Percentiles rank a stretch among this genome's conserved stretches.
phyloP scores from a whole-genome alignment of 2,797 vertebrate species.

The Pangasius sanitwongsei region DNA sequence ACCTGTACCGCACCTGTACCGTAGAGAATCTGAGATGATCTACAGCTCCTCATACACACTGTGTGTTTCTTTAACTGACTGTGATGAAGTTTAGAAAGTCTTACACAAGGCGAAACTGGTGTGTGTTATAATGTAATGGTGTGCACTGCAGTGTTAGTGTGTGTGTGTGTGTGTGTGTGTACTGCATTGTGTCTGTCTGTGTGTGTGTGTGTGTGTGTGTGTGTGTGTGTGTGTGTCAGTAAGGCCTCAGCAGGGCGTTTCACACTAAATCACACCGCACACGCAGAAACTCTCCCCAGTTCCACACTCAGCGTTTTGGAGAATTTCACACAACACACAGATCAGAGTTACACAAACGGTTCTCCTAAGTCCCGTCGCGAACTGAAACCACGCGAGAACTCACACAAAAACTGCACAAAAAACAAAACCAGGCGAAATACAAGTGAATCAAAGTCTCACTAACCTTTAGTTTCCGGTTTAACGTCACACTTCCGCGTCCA shows the following conservation, averaged over 20 bases:
- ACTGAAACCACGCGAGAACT: background rate
- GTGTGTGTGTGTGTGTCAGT: background rate
- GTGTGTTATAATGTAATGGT: no score
- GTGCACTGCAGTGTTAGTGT: no score
- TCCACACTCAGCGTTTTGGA: background rate
- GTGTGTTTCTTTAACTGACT: no score
- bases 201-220: background rate
- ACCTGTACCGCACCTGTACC: no score
- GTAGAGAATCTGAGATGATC: no score
- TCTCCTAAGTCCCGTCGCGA: background rate
- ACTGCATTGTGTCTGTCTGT: background rate
- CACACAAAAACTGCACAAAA: background rate
- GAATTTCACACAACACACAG: background rate
- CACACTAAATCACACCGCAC: background rate
- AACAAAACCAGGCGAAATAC: background rate
- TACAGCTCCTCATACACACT: no score
- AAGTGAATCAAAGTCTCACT: background rate
- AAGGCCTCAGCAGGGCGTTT: background rate
- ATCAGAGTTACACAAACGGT: conserved; percentile 2
- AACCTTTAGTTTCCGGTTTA: conserved; percentile 24
- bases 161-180: no score
- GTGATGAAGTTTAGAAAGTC: no score
- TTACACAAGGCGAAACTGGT: background rate
- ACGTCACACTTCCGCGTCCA: background rate
- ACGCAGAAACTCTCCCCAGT: background rate